These are phyloP conservation scores for Drosophila baimaii DNA, from an alignment of 1,140 invertebrate genomes.

Conservation along the genomic window DNA sequence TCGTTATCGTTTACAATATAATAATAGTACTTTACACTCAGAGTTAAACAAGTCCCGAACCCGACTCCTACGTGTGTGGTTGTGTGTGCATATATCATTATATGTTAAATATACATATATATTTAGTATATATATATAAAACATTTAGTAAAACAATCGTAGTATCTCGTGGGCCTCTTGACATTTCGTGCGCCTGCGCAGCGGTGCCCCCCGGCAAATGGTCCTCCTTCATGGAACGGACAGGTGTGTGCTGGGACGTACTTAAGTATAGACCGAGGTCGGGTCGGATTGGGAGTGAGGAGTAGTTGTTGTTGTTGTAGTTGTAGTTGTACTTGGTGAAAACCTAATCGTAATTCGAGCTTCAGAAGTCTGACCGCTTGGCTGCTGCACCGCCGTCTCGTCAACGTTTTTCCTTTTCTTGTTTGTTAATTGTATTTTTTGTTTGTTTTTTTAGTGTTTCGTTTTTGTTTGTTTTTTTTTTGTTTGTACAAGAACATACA, in stretches of 20 bases:
- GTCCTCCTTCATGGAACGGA: constrained; percentile 4
- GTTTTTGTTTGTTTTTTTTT: constrained; percentile 26
- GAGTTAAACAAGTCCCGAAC: constrained; percentile 45
- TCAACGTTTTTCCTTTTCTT: constrained; percentile 26
- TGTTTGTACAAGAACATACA: constrained; percentile 76
- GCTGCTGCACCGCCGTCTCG: constrained; percentile 53
- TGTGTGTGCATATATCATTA: constrained; percentile 13
- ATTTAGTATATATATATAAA: constrained; percentile 44
- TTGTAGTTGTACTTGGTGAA: constrained; percentile 60
- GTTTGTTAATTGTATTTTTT: constrained; percentile 37
- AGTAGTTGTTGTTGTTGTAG: constrained; percentile 27
- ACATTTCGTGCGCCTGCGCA: constrained; percentile 76
- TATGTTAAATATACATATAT: background rate
- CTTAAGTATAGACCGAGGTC: constrained; percentile 49
- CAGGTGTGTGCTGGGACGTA: constrained; percentile 40
- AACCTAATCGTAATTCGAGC: constrained; percentile 72
- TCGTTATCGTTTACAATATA: constrained; percentile 36
- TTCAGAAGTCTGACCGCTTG: constrained; percentile 55
- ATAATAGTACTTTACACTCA: constrained; percentile 54
- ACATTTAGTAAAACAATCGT: constrained; percentile 55
- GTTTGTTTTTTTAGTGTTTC: constrained; percentile 28
- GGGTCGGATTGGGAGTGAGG: constrained; percentile 39
- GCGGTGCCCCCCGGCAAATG: constrained; percentile 61
- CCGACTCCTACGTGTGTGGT: constrained; percentile 16
- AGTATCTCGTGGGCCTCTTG: constrained; percentile 16